Conservation (phyloP, 2,113 vertebrate species). For the Xerus inauris region DNA sequence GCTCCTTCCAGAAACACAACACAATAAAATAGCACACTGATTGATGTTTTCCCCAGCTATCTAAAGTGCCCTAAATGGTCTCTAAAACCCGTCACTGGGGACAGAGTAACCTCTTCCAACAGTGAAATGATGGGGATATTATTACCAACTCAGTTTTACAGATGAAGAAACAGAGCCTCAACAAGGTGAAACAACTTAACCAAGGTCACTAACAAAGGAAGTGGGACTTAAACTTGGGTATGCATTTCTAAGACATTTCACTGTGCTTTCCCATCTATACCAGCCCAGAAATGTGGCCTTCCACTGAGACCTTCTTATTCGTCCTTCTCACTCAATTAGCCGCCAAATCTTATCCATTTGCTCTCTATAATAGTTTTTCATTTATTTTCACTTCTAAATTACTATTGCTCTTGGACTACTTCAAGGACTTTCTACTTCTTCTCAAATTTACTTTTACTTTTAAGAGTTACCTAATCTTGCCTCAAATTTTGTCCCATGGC, state of each 20-base stretch:
- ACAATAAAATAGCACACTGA: neutral
- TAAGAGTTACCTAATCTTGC: neutral
- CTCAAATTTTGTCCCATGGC: neutral
- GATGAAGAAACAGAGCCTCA: neutral
- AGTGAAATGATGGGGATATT: neutral
- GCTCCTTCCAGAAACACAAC: neutral
- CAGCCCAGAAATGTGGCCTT: neutral
- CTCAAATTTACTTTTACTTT: neutral
- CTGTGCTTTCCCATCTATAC: neutral
- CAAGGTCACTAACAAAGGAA: neutral
- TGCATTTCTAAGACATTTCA: neutral
- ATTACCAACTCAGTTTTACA: slow-evolving; percentile 1
- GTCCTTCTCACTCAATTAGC: neutral
- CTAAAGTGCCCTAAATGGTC: neutral
- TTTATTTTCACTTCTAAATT: neutral
- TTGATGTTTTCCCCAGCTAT: neutral
- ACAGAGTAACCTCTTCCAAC: neutral
- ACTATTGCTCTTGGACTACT: neutral
- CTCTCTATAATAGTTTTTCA: neutral
- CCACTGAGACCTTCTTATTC: neutral
- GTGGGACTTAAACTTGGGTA: neutral
- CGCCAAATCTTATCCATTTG: neutral
- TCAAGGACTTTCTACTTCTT: neutral
- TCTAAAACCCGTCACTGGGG: slow-evolving; percentile 8
- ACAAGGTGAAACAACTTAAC: neutral